Percentiles rank a stretch among this genome's conserved stretches.
Evolutionary conservation across 2,113 vertebrate genomes (phyloP).

Genomic region (Stercorarius parasiticus): DNA sequence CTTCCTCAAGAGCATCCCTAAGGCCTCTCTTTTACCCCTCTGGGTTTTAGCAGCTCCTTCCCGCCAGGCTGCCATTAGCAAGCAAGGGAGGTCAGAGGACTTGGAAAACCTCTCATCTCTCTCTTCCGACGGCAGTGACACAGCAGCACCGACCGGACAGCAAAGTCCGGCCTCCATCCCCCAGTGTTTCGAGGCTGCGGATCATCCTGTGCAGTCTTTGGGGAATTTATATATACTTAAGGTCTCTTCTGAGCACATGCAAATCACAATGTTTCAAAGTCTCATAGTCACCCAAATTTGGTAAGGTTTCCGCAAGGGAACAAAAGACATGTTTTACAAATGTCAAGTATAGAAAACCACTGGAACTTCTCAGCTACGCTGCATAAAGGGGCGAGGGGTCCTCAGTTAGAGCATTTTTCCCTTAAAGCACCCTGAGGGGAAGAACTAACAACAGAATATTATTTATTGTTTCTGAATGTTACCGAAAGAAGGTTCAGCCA

Average conservation of each 20-base stretch:
- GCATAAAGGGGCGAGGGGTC: neutral
- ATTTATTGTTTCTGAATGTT: neutral
- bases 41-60: neutral
- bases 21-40: neutral
- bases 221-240: too few relatives aligned
- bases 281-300: neutral
- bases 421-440: neutral
- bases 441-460: too few relatives aligned
- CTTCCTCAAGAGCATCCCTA: neutral
- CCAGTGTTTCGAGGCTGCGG: neutral
- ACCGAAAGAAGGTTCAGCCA: neutral
- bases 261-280: neutral
- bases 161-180: neutral
- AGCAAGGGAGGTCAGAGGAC: neutral
- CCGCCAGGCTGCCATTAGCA: neutral
- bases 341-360: neutral
- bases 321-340: neutral
- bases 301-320: neutral
- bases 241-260: neutral
- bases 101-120: neutral
- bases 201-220: fast-evolving
- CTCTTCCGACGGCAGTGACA: neutral
- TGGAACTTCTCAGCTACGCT: neutral
- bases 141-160: fast-evolving
- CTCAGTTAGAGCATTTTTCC: neutral